Percentiles rank a stretch among this genome's conserved stretches.
Evolutionary conservation across 1,140 invertebrate genomes (phyloP).

Genomic region (Diorhabda elongata): DNA sequence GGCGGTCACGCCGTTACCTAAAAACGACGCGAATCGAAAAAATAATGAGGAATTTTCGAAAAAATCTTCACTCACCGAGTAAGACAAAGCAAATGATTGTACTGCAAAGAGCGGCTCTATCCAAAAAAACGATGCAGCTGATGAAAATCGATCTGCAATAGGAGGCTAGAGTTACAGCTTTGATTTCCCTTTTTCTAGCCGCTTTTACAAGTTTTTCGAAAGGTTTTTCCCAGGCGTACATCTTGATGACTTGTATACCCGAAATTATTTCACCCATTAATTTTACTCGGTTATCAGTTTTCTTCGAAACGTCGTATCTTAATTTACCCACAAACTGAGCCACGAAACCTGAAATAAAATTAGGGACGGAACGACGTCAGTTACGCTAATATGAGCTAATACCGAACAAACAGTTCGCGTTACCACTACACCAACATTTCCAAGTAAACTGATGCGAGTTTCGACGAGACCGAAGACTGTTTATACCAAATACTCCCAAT

Average conservation of each 20-base stretch:
- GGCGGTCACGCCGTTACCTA: slow-evolving; percentile 62
- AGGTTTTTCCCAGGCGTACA: slow-evolving; percentile 74
- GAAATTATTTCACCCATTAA: slow-evolving; percentile 75
- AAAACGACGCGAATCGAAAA: slow-evolving; percentile 46
- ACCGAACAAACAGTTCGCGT: too few relatives aligned
- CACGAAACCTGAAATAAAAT: slow-evolving; percentile 47
- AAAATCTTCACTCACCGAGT: slow-evolving; percentile 40
- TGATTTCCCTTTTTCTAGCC: slow-evolving; percentile 60
- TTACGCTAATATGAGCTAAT: too few relatives aligned
- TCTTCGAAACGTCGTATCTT: slow-evolving; percentile 54
- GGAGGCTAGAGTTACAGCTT: slow-evolving; percentile 62
- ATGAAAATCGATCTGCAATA: slow-evolving; percentile 69
- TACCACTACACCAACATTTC: too few relatives aligned
- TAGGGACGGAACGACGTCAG: too few relatives aligned
- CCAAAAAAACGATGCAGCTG: slow-evolving; percentile 65
- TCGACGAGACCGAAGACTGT: too few relatives aligned
- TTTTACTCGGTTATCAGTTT: slow-evolving; percentile 69
- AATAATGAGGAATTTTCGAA: neutral
- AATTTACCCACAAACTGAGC: slow-evolving; percentile 53
- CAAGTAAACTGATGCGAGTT: too few relatives aligned
- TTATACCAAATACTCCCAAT: too few relatives aligned
- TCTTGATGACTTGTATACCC: slow-evolving; percentile 73
- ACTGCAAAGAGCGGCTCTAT: slow-evolving; percentile 69
- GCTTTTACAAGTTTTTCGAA: slow-evolving; percentile 56
- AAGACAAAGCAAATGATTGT: slow-evolving; percentile 68